phyloP scores from a whole-genome alignment of 1,140 invertebrate species.

The Drosophila kohkoa region DNA sequence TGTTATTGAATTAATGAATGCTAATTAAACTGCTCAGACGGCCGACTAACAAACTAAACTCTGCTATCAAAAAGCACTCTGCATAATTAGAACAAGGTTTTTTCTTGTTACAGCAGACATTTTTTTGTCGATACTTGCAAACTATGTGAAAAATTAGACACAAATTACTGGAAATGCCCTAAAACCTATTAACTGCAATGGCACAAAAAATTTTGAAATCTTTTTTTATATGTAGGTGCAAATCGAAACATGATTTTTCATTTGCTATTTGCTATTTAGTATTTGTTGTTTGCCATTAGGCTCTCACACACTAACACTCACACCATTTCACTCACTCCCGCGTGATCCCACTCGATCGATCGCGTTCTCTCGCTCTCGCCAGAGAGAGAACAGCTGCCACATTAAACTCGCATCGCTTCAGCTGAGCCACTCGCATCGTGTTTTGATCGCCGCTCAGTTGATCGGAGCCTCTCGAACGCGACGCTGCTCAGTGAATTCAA shows the following conservation, averaged over 20 bases:
- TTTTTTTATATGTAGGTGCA: background rate
- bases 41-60: conserved; percentile 10
- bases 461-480: conserved; percentile 78
- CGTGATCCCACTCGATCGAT: background rate
- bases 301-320: conserved; percentile 3
- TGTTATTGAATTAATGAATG: conserved; percentile 30
- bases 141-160: background rate
- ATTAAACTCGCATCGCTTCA: conserved; percentile 40
- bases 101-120: background rate
- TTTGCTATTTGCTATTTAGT: conserved; percentile 2
- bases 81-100: conserved; percentile 32
- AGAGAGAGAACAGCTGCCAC: conserved; percentile 6
- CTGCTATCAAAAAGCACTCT: background rate
- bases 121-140: background rate
- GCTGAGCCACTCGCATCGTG: conserved; percentile 51
- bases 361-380: conserved; percentile 4
- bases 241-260: conserved; percentile 7
- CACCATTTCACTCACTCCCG: conserved; percentile 20
- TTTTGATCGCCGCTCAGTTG: conserved; percentile 80
- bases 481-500: conserved; percentile 56
- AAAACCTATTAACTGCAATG: background rate
- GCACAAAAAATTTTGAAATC: background rate
- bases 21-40: conserved; percentile 6
- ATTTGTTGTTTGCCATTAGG: background rate
- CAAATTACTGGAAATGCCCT: conserved; percentile 9